phyloP scores from a whole-genome alignment of 2,888 invertebrate species.

The Liopterus haemorrhoidalis region DNA sequence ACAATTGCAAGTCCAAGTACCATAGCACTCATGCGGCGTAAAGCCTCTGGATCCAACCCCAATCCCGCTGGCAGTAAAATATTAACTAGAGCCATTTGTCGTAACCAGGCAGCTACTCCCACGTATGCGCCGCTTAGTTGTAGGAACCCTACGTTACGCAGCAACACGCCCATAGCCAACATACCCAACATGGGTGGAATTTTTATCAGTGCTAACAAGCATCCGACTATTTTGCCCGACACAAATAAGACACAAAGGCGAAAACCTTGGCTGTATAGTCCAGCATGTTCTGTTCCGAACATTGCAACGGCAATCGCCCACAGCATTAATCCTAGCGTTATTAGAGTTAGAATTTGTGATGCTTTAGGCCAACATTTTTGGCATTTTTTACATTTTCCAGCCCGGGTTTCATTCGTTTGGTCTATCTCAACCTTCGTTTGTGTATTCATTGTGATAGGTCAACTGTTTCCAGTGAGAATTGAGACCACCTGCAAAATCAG shows the following conservation, averaged over 20 bases:
- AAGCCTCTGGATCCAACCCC: constrained; percentile 55
- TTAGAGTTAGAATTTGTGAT: constrained; percentile 36
- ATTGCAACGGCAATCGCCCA: constrained; percentile 44
- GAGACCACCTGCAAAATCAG: too few relatives aligned
- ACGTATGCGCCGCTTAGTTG: constrained; percentile 46
- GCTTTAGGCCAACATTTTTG: constrained; percentile 8
- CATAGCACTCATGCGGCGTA: constrained; percentile 51
- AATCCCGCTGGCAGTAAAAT: constrained; percentile 61
- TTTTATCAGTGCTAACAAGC: constrained; percentile 29
- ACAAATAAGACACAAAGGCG: constrained; percentile 36
- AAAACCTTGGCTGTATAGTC: constrained; percentile 32
- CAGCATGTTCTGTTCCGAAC: constrained; percentile 38
- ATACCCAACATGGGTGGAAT: constrained; percentile 58
- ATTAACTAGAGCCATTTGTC: constrained; percentile 58
- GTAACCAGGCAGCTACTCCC: constrained; percentile 47
- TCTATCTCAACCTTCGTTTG: too few relatives aligned
- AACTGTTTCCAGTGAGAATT: too few relatives aligned
- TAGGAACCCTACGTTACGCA: constrained; percentile 48
- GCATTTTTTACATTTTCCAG: too few relatives aligned
- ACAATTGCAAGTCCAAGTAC: constrained; percentile 53
- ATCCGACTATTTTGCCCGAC: constrained; percentile 34
- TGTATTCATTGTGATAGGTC: too few relatives aligned
- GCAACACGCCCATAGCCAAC: constrained; percentile 54
- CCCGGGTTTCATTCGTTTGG: too few relatives aligned
- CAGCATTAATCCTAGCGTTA: constrained; percentile 40